phyloP scores from a whole-genome alignment of 2,888 invertebrate species.

The Diplazon laetatorius region DNA sequence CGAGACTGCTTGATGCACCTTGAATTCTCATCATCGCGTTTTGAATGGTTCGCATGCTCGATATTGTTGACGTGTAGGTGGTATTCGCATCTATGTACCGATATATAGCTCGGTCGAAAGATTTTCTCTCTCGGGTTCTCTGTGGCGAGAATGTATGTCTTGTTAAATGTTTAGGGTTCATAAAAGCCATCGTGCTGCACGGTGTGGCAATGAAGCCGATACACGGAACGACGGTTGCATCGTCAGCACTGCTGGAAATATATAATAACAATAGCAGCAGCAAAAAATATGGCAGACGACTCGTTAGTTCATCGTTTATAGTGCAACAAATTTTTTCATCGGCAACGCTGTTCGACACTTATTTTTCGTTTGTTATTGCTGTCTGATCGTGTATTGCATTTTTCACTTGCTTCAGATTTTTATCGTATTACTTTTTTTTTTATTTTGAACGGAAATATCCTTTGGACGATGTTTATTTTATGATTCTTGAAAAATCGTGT shows the following conservation, averaged over 20 bases:
- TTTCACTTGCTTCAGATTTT: background rate
- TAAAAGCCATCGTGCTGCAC: conserved; percentile 34
- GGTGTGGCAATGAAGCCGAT: conserved; percentile 6
- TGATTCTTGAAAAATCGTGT: no score
- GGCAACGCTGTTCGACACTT: background rate
- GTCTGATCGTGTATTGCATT: background rate
- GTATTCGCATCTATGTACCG: conserved; percentile 19
- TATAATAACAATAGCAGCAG: background rate
- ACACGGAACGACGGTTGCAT: background rate
- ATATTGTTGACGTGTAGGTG: conserved; percentile 19
- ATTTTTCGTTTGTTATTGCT: background rate
- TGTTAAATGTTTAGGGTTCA: conserved; percentile 49
- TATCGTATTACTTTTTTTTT: background rate
- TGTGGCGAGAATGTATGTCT: conserved; percentile 18
- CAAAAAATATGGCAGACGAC: background rate
- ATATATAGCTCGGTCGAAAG: conserved; percentile 14
- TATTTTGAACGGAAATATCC: background rate
- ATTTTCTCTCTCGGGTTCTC: background rate
- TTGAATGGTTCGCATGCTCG: conserved; percentile 17
- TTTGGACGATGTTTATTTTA: no score
- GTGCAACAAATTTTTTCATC: background rate
- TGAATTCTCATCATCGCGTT: conserved; percentile 16
- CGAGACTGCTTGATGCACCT: conserved; percentile 28
- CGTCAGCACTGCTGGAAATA: background rate
- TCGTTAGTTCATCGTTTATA: background rate